Evolutionary conservation across 2,113 vertebrate species (phyloP).

Genomic region (Xyliphius kryptos): DNA sequence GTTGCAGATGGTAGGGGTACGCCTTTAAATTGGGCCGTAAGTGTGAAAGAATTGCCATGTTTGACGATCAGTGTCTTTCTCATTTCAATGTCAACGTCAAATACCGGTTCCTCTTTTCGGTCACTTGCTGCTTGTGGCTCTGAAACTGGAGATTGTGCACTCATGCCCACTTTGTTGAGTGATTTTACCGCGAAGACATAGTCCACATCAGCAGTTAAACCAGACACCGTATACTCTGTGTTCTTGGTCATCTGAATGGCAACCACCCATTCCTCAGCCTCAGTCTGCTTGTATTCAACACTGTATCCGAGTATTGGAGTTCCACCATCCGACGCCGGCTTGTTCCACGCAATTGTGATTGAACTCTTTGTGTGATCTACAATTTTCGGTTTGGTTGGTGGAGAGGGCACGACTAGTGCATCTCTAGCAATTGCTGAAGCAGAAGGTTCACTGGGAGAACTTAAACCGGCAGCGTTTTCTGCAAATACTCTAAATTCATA

Average conservation of each 20-base stretch:
- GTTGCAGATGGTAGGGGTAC: slow-evolving; percentile 79
- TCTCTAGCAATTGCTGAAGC: slow-evolving; percentile 76
- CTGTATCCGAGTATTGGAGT: slow-evolving; percentile 80
- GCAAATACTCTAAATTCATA: slow-evolving; percentile 94
- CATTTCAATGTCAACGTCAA: slow-evolving; percentile 90
- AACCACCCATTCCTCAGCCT: slow-evolving; percentile 83
- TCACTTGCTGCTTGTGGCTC: slow-evolving; percentile 77
- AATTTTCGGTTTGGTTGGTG: slow-evolving; percentile 85
- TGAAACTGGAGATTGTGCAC: slow-evolving; percentile 77
- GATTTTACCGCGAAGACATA: slow-evolving; percentile 88
- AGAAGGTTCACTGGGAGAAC: slow-evolving; percentile 82
- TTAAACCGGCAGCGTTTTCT: slow-evolving; percentile 90
- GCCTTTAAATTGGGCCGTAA: slow-evolving; percentile 85
- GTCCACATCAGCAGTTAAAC: slow-evolving; percentile 74
- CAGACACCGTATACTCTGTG: slow-evolving; percentile 82
- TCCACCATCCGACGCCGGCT: slow-evolving; percentile 84
- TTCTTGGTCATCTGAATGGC: slow-evolving; percentile 82
- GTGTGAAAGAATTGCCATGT: slow-evolving; percentile 83
- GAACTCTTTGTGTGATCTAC: slow-evolving; percentile 75
- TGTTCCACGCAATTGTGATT: slow-evolving; percentile 82
- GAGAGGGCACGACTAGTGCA: slow-evolving; percentile 76
- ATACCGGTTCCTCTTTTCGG: slow-evolving; percentile 86
- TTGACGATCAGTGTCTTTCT: slow-evolving; percentile 84
- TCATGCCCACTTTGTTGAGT: slow-evolving; percentile 83
- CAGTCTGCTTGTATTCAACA: slow-evolving; percentile 84